These are phyloP conservation scores for Xestoiulus laeticollis DNA, from an alignment of 2,888 invertebrate genomes.

Conservation along the genomic window DNA sequence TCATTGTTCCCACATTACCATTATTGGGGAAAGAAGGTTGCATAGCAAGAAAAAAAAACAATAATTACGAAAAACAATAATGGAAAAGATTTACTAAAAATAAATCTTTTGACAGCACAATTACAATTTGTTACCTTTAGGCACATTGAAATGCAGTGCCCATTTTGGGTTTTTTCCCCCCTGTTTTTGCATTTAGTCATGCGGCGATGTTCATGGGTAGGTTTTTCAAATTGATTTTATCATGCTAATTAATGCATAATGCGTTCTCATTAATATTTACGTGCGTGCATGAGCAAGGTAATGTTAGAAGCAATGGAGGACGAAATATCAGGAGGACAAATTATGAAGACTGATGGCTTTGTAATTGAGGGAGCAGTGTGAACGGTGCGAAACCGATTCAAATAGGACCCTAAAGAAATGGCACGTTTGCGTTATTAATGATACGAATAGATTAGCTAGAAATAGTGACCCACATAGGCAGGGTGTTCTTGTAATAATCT, in stretches of 20 bases:
- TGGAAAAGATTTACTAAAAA: neutral
- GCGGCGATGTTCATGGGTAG: neutral
- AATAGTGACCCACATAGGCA: neutral
- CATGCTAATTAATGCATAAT: neutral
- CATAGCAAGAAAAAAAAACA: neutral
- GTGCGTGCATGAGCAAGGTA: neutral
- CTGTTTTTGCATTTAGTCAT: neutral
- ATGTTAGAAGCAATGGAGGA: neutral
- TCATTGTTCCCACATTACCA: neutral
- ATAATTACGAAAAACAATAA: neutral
- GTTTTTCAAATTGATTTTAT: constrained; percentile 32
- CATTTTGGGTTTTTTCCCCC: neutral
- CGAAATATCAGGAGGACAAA: neutral
- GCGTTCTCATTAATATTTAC: neutral
- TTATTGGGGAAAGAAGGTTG: neutral
- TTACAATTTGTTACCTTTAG: neutral
- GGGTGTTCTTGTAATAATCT: neutral
- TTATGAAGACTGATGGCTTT: neutral
- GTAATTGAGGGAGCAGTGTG: neutral
- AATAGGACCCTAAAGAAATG: neutral
- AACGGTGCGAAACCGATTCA: neutral
- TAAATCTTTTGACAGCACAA: neutral
- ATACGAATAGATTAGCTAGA: neutral
- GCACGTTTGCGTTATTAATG: neutral
- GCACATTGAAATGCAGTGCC: neutral